Conservation (phyloP, 1,140 invertebrate species). For the Panagrolaimus sp. region DNA sequence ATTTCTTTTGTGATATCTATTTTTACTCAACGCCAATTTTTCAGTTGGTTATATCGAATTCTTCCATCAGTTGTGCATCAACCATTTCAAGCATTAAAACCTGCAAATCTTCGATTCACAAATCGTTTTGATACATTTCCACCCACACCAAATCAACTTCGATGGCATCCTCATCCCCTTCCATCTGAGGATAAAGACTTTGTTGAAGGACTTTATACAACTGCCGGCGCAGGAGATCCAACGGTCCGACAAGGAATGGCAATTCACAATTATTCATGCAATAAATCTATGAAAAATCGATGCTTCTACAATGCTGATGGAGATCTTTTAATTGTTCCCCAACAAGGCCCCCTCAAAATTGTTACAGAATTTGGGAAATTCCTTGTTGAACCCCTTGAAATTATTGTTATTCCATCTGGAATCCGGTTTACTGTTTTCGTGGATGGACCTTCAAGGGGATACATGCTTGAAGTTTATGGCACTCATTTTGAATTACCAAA, state of each 20-base stretch:
- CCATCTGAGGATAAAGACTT: slow-evolving; percentile 73
- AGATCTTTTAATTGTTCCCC: slow-evolving; percentile 91
- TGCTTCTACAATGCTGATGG: slow-evolving; percentile 92
- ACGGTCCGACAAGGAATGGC: slow-evolving; percentile 74
- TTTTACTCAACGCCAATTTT: slow-evolving; percentile 26
- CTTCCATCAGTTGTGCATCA: slow-evolving; percentile 79
- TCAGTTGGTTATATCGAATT: slow-evolving; percentile 85
- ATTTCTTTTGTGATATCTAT: too few relatives aligned
- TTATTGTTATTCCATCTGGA: slow-evolving; percentile 88
- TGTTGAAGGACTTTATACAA: slow-evolving; percentile 78
- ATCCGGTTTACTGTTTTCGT: slow-evolving; percentile 83
- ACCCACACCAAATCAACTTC: slow-evolving; percentile 66
- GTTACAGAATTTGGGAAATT: slow-evolving; percentile 90
- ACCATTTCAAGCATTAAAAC: slow-evolving; percentile 66
- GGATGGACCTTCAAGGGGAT: slow-evolving; percentile 75
- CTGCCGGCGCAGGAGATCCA: slow-evolving; percentile 88
- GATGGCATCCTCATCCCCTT: slow-evolving; percentile 86
- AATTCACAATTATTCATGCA: slow-evolving; percentile 83
- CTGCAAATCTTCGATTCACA: slow-evolving; percentile 65
- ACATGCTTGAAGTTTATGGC: slow-evolving; percentile 90
- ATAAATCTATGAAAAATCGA: slow-evolving; percentile 76
- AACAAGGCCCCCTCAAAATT: slow-evolving; percentile 76
- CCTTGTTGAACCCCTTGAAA: slow-evolving; percentile 83
- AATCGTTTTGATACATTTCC: slow-evolving; percentile 44
- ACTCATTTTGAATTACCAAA: slow-evolving; percentile 85